phyloP scores from a whole-genome alignment of 2,888 invertebrate genomes.

The Leptothorax acervorum region DNA sequence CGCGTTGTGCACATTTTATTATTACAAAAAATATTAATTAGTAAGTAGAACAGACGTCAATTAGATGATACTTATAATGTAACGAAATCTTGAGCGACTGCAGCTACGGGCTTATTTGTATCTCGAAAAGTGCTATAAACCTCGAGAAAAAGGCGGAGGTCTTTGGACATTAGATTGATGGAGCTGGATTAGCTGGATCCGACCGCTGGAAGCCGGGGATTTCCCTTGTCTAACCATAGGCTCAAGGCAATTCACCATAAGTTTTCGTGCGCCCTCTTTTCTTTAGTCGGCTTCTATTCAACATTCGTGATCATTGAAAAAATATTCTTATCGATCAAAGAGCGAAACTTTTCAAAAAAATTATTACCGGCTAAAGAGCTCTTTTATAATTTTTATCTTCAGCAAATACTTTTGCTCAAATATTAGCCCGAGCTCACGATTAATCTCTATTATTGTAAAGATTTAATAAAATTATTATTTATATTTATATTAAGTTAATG shows the following conservation, averaged over 20 bases:
- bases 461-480: conserved; percentile 16
- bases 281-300: conserved; percentile 60
- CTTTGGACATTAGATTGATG: conserved; percentile 82
- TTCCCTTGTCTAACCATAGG: conserved; percentile 76
- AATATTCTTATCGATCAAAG: conserved; percentile 49
- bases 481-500: background rate
- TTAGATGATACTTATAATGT: background rate
- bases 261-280: conserved; percentile 65
- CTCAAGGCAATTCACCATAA: conserved; percentile 74
- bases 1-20: background rate
- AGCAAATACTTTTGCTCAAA: background rate
- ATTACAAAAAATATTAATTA: background rate
- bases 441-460: conserved; percentile 1
- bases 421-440: background rate
- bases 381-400: background rate
- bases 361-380: background rate
- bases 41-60: background rate
- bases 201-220: conserved; percentile 76
- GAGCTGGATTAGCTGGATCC: conserved; percentile 81
- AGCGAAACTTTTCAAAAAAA: background rate
- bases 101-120: conserved; percentile 42
- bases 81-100: conserved; percentile 20
- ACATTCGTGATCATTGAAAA: conserved; percentile 69
- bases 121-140: conserved; percentile 61
- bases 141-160: conserved; percentile 63